Evolutionary conservation across 2,113 vertebrate species (phyloP), one percentile per base, ranked within the genome.

Genomic region (Edolisoma coerulescens): DNA sequence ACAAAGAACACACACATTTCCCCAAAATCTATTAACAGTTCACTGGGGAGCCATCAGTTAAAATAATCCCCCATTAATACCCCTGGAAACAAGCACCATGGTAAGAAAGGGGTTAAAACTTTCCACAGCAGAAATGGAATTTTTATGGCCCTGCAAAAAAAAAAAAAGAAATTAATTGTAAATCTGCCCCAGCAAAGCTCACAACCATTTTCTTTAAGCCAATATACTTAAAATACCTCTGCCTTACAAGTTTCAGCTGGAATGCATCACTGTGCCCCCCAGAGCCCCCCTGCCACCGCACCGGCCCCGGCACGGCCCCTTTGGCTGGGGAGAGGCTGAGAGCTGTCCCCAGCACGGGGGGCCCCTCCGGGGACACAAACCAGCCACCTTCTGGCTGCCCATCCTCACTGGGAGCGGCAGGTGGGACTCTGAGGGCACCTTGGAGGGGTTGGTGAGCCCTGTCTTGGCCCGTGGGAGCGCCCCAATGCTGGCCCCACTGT

Each of bases 211-310:
- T 78, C 11, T 22, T 82, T 84, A 90, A 97, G 92, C 91, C 88
- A 69, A 93, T 93, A 89, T 8, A 95, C 91, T 97, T 96, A 75
- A 95, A 96, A 96, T 97, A 77, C 95, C 82, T 96, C 84, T 70
- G 94, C 90, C 79, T 67, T 90, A 52, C 91, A 94, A 91, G 71
- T 68, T 93, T 71, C 96, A 95, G 93, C 96, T 96, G 95, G 95
- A 96, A 96, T 70, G 79, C 76, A 92, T 78, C 95, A 18, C 77
- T 42, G 52, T 14, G 84, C 70, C 85, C 77, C 61, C 82, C 2
- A 19, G 84, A 86, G 63, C 59, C 85, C 85, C 91, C 15, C 3
- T 3, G 16, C 28, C n/a, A 42, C n/a, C 45, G 60, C 69, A 84
- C 13, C 67, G 13, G 41, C 42, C 71, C 80, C 1, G 0, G 78